Conservation (phyloP, 2,888 invertebrate species). For the Drosophila sordidapex region DNA sequence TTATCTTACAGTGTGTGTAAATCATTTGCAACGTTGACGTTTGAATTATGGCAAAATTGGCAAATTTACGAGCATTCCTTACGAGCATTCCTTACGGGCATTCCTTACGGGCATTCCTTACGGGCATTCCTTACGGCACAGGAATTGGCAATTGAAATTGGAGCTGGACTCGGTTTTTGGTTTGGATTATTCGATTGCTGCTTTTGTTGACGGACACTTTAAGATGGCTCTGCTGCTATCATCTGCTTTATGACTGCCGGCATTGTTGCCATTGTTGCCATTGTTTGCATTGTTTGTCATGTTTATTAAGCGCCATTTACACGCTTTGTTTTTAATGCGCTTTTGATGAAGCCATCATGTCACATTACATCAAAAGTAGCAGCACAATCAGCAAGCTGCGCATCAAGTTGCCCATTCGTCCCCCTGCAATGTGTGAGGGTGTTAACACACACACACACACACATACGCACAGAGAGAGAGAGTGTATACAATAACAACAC, state of each 20-base stretch:
- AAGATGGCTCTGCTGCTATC: background rate
- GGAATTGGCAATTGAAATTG: slow-evolving; percentile 10
- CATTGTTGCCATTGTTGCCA: slow-evolving; percentile 2
- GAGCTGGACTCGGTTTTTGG: background rate
- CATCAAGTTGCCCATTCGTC: slow-evolving; percentile 24
- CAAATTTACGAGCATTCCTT: slow-evolving; percentile 52
- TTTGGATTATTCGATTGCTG: slow-evolving; percentile 2
- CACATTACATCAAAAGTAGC: slow-evolving; percentile 78
- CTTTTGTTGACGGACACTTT: background rate
- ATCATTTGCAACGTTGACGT: slow-evolving; percentile 52
- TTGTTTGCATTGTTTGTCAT: slow-evolving; percentile 31
- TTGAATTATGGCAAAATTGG: slow-evolving; percentile 58
- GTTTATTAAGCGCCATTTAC: slow-evolving; percentile 58
- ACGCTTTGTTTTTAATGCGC: slow-evolving; percentile 80
- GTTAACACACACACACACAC: slow-evolving; percentile 32
- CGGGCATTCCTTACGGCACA: slow-evolving; percentile 23
- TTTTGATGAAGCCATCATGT: slow-evolving; percentile 82
- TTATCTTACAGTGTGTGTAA: slow-evolving; percentile 51
- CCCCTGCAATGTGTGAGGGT: slow-evolving; percentile 44
- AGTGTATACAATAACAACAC: slow-evolving; percentile 45
- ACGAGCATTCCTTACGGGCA: slow-evolving; percentile 26
- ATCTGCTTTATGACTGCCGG: background rate
- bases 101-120: slow-evolving; percentile 47
- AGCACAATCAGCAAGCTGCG: slow-evolving; percentile 37
- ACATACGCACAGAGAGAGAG: background rate